A percentile compares a stretch with the other conserved stretches of the same genome.
Conservation (phyloP, 2,888 invertebrate species). For the Chymomyza amoena region DNA sequence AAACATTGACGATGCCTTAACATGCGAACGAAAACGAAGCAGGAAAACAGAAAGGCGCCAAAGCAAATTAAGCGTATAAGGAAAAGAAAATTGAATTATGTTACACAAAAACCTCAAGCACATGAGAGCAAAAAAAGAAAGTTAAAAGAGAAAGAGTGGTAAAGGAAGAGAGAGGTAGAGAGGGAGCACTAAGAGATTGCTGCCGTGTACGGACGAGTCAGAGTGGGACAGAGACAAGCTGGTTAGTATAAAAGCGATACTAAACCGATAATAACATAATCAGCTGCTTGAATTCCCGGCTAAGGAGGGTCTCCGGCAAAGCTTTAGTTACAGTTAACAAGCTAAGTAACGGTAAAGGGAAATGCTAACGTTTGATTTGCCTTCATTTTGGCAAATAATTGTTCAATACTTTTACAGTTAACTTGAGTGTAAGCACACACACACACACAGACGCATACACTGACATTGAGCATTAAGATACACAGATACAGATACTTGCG, state of each 20-base stretch:
- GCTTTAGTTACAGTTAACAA: constrained; percentile 66
- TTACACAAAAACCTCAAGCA: constrained; percentile 10
- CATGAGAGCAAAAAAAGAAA: background rate
- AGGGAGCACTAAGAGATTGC: background rate
- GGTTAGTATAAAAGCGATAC: constrained; percentile 41
- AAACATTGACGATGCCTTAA: constrained; percentile 37
- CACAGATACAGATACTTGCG: background rate
- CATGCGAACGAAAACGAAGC: constrained; percentile 48
- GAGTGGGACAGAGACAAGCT: background rate
- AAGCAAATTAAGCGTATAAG: constrained; percentile 15
- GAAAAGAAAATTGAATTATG: constrained; percentile 46
- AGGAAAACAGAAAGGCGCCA: constrained; percentile 1
- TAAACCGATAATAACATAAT: constrained; percentile 73
- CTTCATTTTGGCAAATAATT: constrained; percentile 32
- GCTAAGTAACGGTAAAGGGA: constrained; percentile 27
- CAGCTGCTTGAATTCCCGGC: constrained; percentile 21
- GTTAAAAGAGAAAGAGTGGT: too few species aligned
- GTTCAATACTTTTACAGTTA: constrained; percentile 37
- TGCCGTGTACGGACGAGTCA: too few species aligned
- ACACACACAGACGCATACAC: background rate
- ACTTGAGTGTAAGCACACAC: background rate
- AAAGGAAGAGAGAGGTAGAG: too few species aligned
- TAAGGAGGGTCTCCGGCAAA: background rate
- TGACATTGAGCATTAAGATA: background rate
- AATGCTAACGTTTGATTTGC: background rate